Conservation (phyloP, 2,797 vertebrate species). For the Sebastes jordani region DNA sequence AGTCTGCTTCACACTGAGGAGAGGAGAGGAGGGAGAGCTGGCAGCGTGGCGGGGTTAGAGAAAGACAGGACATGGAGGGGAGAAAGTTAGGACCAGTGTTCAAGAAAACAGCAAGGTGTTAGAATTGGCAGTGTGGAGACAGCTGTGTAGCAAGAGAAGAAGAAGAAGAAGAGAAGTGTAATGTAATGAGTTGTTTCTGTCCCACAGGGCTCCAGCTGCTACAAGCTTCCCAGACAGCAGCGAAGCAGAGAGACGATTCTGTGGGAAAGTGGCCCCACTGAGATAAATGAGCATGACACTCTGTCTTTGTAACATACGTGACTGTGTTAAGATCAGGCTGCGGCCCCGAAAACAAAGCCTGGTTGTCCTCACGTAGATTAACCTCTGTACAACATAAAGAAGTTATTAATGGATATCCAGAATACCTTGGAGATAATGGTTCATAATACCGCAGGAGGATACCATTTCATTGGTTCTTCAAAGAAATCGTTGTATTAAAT, state of each 20-base stretch:
- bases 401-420: not conserved
- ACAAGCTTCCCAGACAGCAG: slow-evolving; percentile 49
- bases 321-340: slow-evolving; percentile 44
- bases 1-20: slow-evolving; percentile 45
- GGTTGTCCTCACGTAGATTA: slow-evolving; percentile 10
- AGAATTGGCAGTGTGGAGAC: slow-evolving; percentile 19
- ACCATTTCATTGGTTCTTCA: not conserved
- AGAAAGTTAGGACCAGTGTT: slow-evolving; percentile 2
- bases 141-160: slow-evolving; percentile 1
- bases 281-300: slow-evolving; percentile 65
- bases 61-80: slow-evolving; percentile 5
- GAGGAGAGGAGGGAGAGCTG: slow-evolving; percentile 41
- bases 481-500: not conserved
- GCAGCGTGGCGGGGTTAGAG: slow-evolving; percentile 5
- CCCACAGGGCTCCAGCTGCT: slow-evolving; percentile 59
- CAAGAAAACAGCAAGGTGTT: slow-evolving; percentile 34
- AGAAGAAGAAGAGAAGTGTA: not conserved
- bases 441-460: not conserved
- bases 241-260: slow-evolving; percentile 43
- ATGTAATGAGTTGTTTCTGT: slow-evolving; percentile 31
- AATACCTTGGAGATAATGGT: not conserved
- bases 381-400: not conserved
- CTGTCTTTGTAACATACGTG: slow-evolving; percentile 57
- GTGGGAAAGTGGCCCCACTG: slow-evolving; percentile 68
- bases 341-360: slow-evolving; percentile 18